phyloP scores from a whole-genome alignment of 1,140 invertebrate species.

The Octopus sinensis region DNA sequence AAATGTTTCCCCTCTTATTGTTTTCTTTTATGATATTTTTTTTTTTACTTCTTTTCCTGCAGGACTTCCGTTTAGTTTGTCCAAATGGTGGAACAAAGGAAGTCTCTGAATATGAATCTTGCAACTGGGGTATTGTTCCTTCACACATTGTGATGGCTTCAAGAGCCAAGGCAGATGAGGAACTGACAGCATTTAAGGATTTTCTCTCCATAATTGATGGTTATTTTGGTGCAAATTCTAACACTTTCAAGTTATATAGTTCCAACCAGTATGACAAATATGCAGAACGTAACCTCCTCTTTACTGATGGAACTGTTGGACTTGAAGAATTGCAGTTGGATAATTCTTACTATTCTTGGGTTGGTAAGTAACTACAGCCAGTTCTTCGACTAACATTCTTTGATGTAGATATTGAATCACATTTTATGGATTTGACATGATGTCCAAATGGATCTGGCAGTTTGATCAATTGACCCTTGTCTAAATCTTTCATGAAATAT shows the following conservation, averaged over 20 bases:
- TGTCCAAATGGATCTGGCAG: too few species aligned
- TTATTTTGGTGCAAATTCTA: constrained; percentile 37
- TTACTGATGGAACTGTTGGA: constrained; percentile 50
- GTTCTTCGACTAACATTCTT: too few species aligned
- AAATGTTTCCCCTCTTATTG: too few species aligned
- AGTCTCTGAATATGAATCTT: constrained; percentile 45
- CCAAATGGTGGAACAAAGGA: constrained; percentile 65
- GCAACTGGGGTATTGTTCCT: constrained; percentile 70
- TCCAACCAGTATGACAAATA: constrained; percentile 31
- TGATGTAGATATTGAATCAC: too few species aligned
- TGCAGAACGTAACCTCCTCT: constrained; percentile 46
- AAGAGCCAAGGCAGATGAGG: constrained; percentile 29
- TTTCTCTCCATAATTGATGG: constrained; percentile 36
- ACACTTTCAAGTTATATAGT: constrained; percentile 37
- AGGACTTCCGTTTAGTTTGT: constrained; percentile 82
- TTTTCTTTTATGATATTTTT: neutral
- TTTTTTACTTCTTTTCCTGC: constrained; percentile 20
- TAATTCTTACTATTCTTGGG: constrained; percentile 51
- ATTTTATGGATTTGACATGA: too few species aligned
- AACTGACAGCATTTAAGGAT: constrained; percentile 36
- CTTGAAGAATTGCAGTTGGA: constrained; percentile 45
- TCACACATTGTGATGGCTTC: constrained; percentile 71
- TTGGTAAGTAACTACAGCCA: constrained; percentile 39
- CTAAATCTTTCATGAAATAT: too few species aligned
- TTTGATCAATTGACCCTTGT: too few species aligned